These are phyloP conservation scores for Sapajus apella DNA, from an alignment of 2,113 vertebrate species.

Conservation along the genomic window DNA sequence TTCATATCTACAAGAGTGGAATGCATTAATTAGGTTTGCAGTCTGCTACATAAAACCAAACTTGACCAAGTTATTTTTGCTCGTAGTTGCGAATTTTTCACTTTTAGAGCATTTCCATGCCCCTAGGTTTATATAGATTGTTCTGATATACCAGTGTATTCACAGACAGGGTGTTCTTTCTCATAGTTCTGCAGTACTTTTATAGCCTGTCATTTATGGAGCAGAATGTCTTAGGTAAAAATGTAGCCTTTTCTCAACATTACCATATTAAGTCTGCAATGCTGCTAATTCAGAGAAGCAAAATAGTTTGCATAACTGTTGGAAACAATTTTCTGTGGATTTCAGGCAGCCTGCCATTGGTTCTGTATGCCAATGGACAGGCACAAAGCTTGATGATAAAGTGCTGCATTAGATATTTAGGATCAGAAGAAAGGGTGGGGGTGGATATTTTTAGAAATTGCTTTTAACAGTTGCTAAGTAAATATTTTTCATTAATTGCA, in stretches of 20 bases:
- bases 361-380: not conserved
- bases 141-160: not conserved
- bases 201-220: not conserved
- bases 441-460: constrained; percentile 57
- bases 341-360: not conserved
- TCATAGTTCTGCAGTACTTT: not conserved
- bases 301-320: constrained; percentile 9
- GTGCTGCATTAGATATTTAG: not conserved
- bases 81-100: not conserved
- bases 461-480: constrained; percentile 59
- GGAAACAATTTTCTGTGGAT: constrained; percentile 11
- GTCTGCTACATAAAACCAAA: not conserved
- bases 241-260: not conserved
- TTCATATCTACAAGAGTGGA: not conserved
- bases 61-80: not conserved
- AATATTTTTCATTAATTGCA: constrained; percentile 59
- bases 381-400: not conserved
- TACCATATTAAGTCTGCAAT: constrained; percentile 5
- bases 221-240: not conserved
- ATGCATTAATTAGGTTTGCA: not conserved
- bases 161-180: not conserved
- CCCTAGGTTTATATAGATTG: not conserved
- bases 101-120: not conserved
- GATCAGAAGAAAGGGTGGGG: not conserved
- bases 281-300: not conserved